Conservation (phyloP, 1,140 invertebrate genomes). For the Drosophila lini region DNA sequence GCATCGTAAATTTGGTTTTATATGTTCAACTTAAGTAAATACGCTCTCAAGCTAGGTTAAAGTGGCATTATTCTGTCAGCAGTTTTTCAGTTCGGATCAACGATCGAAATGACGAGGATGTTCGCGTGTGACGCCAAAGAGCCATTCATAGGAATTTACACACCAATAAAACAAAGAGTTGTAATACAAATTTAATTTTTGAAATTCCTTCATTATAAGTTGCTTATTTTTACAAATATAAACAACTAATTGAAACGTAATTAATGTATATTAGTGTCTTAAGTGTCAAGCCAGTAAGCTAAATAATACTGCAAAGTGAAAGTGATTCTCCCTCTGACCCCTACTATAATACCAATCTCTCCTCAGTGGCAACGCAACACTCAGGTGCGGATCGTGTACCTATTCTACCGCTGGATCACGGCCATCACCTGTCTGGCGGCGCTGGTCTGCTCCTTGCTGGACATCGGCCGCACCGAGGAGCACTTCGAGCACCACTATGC, state of each 20-base stretch:
- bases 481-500: constrained; percentile 83
- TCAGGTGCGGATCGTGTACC: constrained; percentile 85
- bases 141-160: constrained; percentile 2
- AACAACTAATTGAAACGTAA: neutral
- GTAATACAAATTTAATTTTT: neutral
- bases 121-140: neutral
- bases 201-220: neutral
- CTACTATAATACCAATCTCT: neutral
- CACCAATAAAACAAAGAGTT: neutral
- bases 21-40: neutral
- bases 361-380: constrained; percentile 85
- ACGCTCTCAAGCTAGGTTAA: neutral
- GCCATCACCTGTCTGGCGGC: constrained; percentile 85
- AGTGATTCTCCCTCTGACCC: neutral
- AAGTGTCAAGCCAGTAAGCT: neutral
- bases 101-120: constrained; percentile 3
- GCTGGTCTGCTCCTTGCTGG: constrained; percentile 86
- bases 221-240: neutral
- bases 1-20: constrained; percentile 1
- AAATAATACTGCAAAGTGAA: neutral
- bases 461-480: constrained; percentile 84
- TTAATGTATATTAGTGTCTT: neutral
- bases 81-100: neutral
- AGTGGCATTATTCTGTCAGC: neutral
- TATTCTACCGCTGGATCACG: constrained; percentile 86